Conservation (phyloP, 2,888 invertebrate species). For the Ophioninae sp. region DNA sequence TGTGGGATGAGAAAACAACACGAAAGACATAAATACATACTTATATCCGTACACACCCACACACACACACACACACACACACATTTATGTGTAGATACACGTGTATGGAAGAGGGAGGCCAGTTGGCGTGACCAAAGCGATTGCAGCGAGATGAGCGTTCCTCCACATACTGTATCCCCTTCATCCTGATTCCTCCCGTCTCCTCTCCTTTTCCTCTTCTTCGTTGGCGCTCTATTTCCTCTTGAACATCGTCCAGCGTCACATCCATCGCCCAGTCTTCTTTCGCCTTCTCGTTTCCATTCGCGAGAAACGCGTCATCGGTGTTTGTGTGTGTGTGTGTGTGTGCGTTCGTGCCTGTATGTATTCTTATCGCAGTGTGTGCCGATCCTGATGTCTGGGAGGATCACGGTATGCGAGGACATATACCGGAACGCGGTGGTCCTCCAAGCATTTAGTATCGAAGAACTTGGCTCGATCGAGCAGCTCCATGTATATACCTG, state of each 20-base stretch:
- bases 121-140: constrained; percentile 77
- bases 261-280: constrained; percentile 34
- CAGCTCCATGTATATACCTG: constrained; percentile 39
- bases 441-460: constrained; percentile 45
- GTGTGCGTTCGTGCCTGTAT: neutral
- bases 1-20: constrained; percentile 54
- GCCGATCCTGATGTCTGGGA: constrained; percentile 4
- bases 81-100: neutral
- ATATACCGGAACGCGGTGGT: constrained; percentile 25
- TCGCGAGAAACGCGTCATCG: constrained; percentile 50
- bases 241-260: constrained; percentile 24
- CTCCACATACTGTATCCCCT: constrained; percentile 48
- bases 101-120: constrained; percentile 46
- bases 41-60: neutral
- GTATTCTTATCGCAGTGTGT: constrained; percentile 32
- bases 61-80: neutral
- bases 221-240: constrained; percentile 13
- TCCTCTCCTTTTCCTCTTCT: constrained; percentile 20
- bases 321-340: neutral
- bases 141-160: constrained; percentile 74
- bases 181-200: constrained; percentile 25
- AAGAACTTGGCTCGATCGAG: constrained; percentile 56
- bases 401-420: constrained; percentile 11
- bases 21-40: constrained; percentile 30
- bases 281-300: constrained; percentile 62